phyloP scores from a whole-genome alignment of 2,113 vertebrate species.

The Cyprinodon variegatus region DNA sequence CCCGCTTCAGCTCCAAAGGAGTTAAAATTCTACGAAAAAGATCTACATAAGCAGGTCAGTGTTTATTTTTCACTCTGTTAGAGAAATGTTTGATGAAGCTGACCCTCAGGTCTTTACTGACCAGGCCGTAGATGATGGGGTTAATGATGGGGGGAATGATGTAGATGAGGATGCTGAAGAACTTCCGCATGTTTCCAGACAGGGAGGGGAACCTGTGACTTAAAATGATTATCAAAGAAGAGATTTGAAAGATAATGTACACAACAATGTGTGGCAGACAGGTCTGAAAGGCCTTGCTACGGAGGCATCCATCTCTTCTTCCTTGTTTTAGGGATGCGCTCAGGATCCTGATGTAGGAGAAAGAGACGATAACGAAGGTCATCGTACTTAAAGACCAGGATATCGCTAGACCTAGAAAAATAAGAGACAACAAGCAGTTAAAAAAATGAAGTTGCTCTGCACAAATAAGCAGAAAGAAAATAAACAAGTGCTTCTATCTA shows the following conservation, averaged over 20 bases:
- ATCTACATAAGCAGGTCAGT: background rate
- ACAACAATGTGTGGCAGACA: conserved; percentile 54
- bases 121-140: conserved; percentile 67
- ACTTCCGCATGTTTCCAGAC: conserved; percentile 53
- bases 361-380: conserved; percentile 57
- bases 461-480: no score
- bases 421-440: background rate
- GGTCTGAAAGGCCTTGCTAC: conserved; percentile 62
- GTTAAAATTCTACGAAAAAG: no score
- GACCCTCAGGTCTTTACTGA: conserved; percentile 58
- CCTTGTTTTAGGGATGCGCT: conserved; percentile 19
- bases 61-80: background rate
- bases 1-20: no score
- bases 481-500: no score
- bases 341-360: conserved; percentile 67
- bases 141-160: conserved; percentile 55
- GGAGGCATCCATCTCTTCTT: background rate
- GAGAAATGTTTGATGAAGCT: conserved; percentile 43
- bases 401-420: conserved; percentile 47
- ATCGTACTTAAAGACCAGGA: conserved; percentile 41
- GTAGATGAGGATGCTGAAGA: conserved; percentile 52
- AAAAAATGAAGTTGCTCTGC: no score
- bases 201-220: conserved; percentile 36
- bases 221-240: conserved; percentile 10
- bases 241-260: conserved; percentile 50